phyloP scores from a whole-genome alignment of 2,888 invertebrate genomes.

The Ophion slaviceki region DNA sequence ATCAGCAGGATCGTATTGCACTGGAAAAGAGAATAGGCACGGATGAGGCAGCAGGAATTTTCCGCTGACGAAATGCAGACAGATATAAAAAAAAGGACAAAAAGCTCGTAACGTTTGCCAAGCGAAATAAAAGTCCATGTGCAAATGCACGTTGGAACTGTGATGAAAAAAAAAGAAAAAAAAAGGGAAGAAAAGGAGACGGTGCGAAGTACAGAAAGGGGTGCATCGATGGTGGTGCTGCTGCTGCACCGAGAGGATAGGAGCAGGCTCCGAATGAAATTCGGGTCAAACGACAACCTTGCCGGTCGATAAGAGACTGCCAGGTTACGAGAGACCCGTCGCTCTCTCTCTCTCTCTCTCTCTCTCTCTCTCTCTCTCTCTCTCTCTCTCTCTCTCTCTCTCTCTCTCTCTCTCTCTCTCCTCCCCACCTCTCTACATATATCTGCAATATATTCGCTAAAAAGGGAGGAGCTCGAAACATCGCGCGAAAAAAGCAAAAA shows the following conservation, averaged over 20 bases:
- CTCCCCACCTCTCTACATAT: constrained; percentile 7
- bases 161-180: not conserved
- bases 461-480: constrained; percentile 23
- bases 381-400: too few species aligned
- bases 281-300: constrained; percentile 70
- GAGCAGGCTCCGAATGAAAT: constrained; percentile 65
- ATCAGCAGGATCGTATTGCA: too few species aligned
- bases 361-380: too few species aligned
- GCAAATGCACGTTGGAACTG: not conserved
- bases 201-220: constrained; percentile 19
- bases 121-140: not conserved
- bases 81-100: too few species aligned
- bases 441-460: constrained; percentile 29
- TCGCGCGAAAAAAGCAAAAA: not conserved
- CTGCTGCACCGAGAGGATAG: constrained; percentile 40
- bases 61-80: too few species aligned
- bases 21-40: too few species aligned
- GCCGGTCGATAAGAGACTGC: constrained; percentile 67
- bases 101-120: too few species aligned
- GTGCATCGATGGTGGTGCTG: constrained; percentile 38
- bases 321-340: constrained; percentile 7
- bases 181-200: not conserved
- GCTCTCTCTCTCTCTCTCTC: too few species aligned
- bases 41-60: too few species aligned
- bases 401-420: too few species aligned